Base-by-base conservation (phyloP, 2,888 invertebrate genomes). In the Eupithecia centaureata region DNA sequence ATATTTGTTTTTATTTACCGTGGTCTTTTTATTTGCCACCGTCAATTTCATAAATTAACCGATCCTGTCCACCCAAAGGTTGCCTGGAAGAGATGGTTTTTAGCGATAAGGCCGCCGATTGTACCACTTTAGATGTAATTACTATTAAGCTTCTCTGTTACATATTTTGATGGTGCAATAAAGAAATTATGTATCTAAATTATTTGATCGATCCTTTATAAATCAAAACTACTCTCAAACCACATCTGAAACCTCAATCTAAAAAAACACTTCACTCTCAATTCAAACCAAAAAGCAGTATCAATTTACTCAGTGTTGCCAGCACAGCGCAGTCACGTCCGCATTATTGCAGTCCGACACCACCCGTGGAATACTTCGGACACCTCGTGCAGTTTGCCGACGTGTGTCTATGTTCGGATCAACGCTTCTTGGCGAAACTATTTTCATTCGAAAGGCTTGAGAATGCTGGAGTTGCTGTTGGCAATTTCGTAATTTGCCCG, bases 281-380 rank as follows among this genome's bases (percentile, higher is more conserved):
- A 52, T 33, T n/a, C 57, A 33, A 18, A 32, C 22, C 30, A 7
- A 28, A 56, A 57, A 30, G 57, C 63, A 64, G 65, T 71, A 71
- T 71, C 73, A 73, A 68, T 71, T 67, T 67, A 64, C 54, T 33
- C 33, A 59, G 63, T 52, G 52, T 58, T 57, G 28, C 32, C 27
- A 47, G 27, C 57, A 57, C 59, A 54, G 72, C 75, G 69, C 71
- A 66, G 78, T 75, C 80, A 80, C 80, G 80, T 80, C 47, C 71
- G 63, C 67, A 72, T 75, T 77, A 79, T 79, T 77, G 79, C 79
- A 77, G 74, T 76, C 75, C 64, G 62, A 66, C 71, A 66, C 67
- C 63, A 28, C 69, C 74, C 69, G 64, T 70, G 65, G 64, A 66
- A 62, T 71, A 68, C 70, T 72, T 70, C 70, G 63, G 70, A 75